phyloP scores from a whole-genome alignment of 2,888 invertebrate genomes.

The Lydus trimaculatus region DNA sequence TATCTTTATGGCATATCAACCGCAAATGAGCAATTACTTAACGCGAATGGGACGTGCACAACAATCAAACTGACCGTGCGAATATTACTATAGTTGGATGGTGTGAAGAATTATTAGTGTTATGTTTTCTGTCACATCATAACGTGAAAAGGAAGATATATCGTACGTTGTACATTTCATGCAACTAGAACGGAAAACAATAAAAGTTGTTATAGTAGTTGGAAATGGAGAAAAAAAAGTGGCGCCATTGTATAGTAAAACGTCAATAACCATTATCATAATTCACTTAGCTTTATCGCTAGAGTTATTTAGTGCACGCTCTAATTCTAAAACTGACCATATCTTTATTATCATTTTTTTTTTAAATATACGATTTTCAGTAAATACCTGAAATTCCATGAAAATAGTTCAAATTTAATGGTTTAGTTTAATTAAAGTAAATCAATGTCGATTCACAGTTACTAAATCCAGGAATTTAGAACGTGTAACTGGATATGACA shows the following conservation, averaged over 20 bases:
- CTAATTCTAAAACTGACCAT: too few relatives aligned
- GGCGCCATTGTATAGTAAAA: not conserved
- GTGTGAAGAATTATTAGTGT: slow-evolving; percentile 15
- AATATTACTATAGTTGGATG: slow-evolving; percentile 12
- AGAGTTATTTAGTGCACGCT: not conserved
- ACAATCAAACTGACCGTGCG: slow-evolving; percentile 25
- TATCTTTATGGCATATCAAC: slow-evolving; percentile 49
- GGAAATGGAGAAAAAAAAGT: not conserved
- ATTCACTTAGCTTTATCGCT: not conserved
- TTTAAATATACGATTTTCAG: too few relatives aligned
- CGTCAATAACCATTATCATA: not conserved
- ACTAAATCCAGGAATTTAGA: too few relatives aligned
- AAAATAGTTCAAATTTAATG: too few relatives aligned
- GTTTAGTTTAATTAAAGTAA: too few relatives aligned
- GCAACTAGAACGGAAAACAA: not conserved
- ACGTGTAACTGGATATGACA: too few relatives aligned
- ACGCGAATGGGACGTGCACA: slow-evolving; percentile 43
- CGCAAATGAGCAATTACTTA: slow-evolving; percentile 54
- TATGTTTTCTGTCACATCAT: not conserved
- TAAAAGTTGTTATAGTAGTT: not conserved
- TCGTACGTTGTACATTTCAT: not conserved
- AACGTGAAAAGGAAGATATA: not conserved
- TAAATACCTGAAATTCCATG: too few relatives aligned
- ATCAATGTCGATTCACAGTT: too few relatives aligned
- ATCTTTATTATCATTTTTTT: too few relatives aligned